A percentile compares a stretch with the other conserved stretches of the same genome.
Evolutionary conservation across 1,140 invertebrate genomes (phyloP).

Genomic region (Drosophila sulfurigaster): DNA sequence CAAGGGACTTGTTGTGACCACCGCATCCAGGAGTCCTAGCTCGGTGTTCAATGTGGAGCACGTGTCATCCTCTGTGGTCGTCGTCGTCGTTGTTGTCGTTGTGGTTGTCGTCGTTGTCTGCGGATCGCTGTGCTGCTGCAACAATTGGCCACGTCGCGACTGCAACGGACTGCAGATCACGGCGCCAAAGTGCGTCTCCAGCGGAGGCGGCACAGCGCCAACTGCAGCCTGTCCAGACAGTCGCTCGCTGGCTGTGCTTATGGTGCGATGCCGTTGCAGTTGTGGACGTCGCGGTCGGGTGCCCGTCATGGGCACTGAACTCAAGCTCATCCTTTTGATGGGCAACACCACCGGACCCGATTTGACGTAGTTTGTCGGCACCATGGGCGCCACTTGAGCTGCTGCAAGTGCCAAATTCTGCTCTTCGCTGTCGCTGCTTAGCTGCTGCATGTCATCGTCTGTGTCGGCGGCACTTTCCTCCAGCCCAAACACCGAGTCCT

Average conservation of each 20-base stretch:
- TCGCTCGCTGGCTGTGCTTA: conserved; percentile 59
- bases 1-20: conserved; percentile 1
- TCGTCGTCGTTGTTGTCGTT: conserved; percentile 73
- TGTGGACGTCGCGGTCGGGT: conserved; percentile 61
- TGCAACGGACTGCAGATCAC: conserved; percentile 66
- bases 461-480: conserved; percentile 87
- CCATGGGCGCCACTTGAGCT: conserved; percentile 28
- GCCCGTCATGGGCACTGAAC: conserved; percentile 41
- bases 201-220: conserved; percentile 44
- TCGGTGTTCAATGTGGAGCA: conserved; percentile 80
- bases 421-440: conserved; percentile 91
- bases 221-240: conserved; percentile 33
- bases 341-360: conserved; percentile 25
- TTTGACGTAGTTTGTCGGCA: neutral
- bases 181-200: conserved; percentile 77
- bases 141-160: conserved; percentile 59
- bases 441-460: conserved; percentile 92
- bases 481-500: conserved; percentile 90
- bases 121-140: conserved; percentile 82
- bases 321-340: conserved; percentile 67
- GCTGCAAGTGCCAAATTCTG: conserved; percentile 38
- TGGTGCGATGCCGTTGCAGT: conserved; percentile 77
- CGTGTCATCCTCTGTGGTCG: conserved; percentile 78
- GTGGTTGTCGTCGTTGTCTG: conserved; percentile 79
- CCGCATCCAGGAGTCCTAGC: conserved; percentile 59